Conservation (phyloP, 2,888 invertebrate genomes). For the Cerastis leucographa region DNA sequence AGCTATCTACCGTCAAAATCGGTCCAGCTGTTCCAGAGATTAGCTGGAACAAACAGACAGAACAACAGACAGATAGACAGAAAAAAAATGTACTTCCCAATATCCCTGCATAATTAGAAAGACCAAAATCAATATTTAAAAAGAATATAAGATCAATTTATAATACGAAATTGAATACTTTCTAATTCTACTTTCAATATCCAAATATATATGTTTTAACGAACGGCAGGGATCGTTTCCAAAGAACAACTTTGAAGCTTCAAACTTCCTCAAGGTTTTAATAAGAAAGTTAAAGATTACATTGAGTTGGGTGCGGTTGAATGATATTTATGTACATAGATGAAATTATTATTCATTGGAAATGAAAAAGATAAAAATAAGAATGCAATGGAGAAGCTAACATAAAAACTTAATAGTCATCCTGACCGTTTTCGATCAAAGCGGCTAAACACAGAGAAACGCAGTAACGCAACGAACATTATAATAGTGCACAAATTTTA, state of each 20-base stretch:
- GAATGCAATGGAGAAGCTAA: not conserved
- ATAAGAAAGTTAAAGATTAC: slow-evolving; percentile 71
- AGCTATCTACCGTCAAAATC: no score
- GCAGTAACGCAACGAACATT: not conserved
- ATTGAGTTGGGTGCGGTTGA: slow-evolving; percentile 42
- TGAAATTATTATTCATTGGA: slow-evolving; percentile 3
- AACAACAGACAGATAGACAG: no score
- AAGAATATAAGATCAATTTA: slow-evolving; percentile 14
- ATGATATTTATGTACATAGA: slow-evolving; percentile 32
- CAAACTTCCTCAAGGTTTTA: slow-evolving; percentile 67
- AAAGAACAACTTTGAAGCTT: slow-evolving; percentile 63
- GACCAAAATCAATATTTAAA: not conserved
- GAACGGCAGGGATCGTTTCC: slow-evolving; percentile 46
- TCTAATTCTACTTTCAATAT: slow-evolving; percentile 31
- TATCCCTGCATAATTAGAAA: not conserved
- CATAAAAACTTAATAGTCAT: not conserved
- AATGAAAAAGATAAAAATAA: not conserved
- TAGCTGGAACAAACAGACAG: no score
- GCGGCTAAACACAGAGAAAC: fast-evolving
- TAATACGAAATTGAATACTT: slow-evolving; percentile 14
- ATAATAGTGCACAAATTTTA: not conserved
- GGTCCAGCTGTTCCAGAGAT: no score
- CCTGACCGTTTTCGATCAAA: not conserved
- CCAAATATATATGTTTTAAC: slow-evolving; percentile 53
- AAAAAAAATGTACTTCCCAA: no score